A percentile compares a stretch with the other conserved stretches of the same genome.
phyloP scores from a whole-genome alignment of 2,888 invertebrate species.

The Xestia c-nigrum region DNA sequence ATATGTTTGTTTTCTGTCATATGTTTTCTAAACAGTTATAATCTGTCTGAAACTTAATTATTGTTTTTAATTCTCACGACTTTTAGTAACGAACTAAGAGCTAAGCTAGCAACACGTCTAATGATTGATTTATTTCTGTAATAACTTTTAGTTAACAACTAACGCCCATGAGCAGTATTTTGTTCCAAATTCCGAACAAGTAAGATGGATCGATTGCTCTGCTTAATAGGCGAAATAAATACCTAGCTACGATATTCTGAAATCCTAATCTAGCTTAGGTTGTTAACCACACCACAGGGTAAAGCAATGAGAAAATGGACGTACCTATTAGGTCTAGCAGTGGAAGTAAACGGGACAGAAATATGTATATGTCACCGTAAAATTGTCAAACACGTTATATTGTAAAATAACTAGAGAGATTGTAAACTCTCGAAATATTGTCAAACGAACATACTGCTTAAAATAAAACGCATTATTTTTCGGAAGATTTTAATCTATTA shows the following conservation, averaged over 20 bases:
- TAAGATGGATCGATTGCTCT: slow-evolving; percentile 23
- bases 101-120: background rate
- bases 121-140: slow-evolving; percentile 24
- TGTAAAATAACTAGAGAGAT: no score
- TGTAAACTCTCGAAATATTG: no score
- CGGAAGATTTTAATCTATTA: no score
- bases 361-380: no score
- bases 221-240: slow-evolving; percentile 10
- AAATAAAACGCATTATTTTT: no score
- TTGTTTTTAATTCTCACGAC: no score
- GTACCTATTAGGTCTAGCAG: background rate
- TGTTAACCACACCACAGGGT: background rate
- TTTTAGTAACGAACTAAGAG: background rate
- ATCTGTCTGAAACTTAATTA: no score
- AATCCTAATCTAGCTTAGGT: background rate
- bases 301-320: background rate
- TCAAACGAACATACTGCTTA: no score
- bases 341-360: background rate
- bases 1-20: no score
- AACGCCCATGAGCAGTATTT: background rate
- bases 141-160: background rate
- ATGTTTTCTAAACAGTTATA: no score
- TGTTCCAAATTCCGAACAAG: slow-evolving; percentile 17
- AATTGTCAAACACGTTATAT: no score
- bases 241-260: no score